Base-by-base conservation (phyloP, 2,888 invertebrate genomes). In the Aporophyla lueneburgensis region DNA sequence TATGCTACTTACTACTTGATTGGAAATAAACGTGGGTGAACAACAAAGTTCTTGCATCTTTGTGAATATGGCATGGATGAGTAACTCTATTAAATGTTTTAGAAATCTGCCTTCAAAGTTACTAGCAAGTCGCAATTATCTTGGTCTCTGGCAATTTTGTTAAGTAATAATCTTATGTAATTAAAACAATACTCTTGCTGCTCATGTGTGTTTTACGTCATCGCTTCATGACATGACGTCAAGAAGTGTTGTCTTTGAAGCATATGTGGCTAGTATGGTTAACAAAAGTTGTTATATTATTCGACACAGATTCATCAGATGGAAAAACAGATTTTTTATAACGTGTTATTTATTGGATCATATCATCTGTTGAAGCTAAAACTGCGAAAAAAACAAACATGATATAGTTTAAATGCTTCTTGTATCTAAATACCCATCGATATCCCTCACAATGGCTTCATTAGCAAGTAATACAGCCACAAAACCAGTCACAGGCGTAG, bases 401-500 rank as follows among this genome's bases (percentile, higher is more conserved):
- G 69, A 72, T 72, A 40, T 51, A 61, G 46, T 65, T 67, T 62
- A 21, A 70, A 74, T 66, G 21, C 14, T 43, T 68, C 24, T 61
- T 10, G 21, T 65, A 74, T 73, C 12, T 63, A 49, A 43, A 51
- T 62, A 27, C 43, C 70, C 78, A 69, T 78, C 63, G 9, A 80
- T 83, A 78, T 74, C 69, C 74, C 24, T 79, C 61, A 88, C 87
- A 88, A 88, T 83, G 74, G 74, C 74, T 87, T 88, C 87, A 89
- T 88, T 88, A 87, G 70, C 79, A 78, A 84, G 69, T 83, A 81
- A 84, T 86, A 84, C 83, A 84, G 76, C 87, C 85, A 87, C 87
- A 89, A 87, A 85, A 80, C 83, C 82, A 79, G 76, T 72, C 82
- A 76, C 85, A 86, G 88, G 80, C 88, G 80, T 84, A 88, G 88